Evolutionary conservation across 2,888 invertebrate species (phyloP).

Genomic region (Eremobia ochroleuca): DNA sequence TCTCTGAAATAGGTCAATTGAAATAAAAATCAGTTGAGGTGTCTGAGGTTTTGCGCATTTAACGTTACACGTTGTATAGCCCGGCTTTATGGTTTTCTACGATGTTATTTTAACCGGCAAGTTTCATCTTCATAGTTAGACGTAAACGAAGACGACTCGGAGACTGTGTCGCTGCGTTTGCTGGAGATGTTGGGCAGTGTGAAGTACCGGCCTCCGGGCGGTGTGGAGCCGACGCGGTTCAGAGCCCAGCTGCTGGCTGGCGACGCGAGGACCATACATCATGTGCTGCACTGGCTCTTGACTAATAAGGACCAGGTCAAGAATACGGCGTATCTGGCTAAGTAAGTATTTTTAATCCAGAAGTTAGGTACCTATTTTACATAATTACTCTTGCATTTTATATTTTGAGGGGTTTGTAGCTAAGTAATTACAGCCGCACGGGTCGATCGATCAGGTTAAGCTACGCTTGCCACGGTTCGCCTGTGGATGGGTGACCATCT

Average conservation of each 20-base stretch:
- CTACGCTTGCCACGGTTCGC: no score
- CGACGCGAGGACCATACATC: constrained; percentile 94
- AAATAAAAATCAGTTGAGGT: no score
- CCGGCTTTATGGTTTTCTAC: neutral
- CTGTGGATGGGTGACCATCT: no score
- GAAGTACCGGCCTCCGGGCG: constrained; percentile 94
- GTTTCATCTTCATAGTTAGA: constrained; percentile 87
- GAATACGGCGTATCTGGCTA: constrained; percentile 96
- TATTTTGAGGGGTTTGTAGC: no score
- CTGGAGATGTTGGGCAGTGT: constrained; percentile 94
- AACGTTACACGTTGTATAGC: no score
- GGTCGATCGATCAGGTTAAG: no score
- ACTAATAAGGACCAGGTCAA: constrained; percentile 93
- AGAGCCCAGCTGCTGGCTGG: constrained; percentile 91
- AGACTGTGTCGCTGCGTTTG: constrained; percentile 94
- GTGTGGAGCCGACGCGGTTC: constrained; percentile 85
- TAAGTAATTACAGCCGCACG: no score
- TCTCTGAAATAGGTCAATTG: no score
- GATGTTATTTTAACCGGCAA: neutral
- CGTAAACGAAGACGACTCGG: constrained; percentile 94
- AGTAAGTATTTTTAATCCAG: constrained; percentile 78
- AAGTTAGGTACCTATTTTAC: neutral
- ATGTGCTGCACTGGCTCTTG: constrained; percentile 95
- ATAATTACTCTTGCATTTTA: no score
- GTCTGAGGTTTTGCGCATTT: no score